Conservation (phyloP, 2,797 vertebrate species). For the Microchirus variegatus region DNA sequence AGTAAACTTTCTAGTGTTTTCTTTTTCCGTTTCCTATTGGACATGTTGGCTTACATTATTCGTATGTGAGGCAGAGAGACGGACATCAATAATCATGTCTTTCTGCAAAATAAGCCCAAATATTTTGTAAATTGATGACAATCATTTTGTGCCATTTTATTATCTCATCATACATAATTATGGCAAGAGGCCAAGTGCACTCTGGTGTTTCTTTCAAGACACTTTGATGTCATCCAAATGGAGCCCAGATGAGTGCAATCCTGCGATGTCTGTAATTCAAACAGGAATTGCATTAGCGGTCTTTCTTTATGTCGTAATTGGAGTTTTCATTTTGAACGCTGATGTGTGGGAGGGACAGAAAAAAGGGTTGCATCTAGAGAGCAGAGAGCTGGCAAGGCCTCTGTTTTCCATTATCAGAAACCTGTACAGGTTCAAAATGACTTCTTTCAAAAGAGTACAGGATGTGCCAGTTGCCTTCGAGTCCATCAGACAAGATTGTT, state of each 20-base stretch:
- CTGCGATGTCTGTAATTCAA: conserved; percentile 23
- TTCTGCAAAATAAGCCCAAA: background rate
- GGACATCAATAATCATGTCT: too few species aligned
- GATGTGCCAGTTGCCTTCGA: background rate
- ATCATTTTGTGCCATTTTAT: background rate
- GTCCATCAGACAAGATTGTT: conserved; percentile 14
- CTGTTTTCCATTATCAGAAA: conserved; percentile 15
- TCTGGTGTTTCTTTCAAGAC: conserved; percentile 23
- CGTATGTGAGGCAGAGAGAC: background rate
- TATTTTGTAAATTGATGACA: background rate
- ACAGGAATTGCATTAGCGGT: conserved; percentile 22
- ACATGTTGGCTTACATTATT: too few species aligned
- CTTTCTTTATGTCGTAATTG: conserved; percentile 31
- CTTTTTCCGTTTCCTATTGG: too few species aligned
- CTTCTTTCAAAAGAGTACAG: background rate
- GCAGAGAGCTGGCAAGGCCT: conserved; percentile 1
- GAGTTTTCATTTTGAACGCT: conserved; percentile 32
- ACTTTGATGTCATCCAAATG: conserved; percentile 11
- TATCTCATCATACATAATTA: conserved; percentile 1
- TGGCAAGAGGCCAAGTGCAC: background rate
- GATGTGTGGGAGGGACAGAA: conserved; percentile 31
- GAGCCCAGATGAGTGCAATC: conserved; percentile 3
- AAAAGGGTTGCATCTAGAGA: background rate
- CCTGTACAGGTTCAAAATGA: conserved; percentile 16
- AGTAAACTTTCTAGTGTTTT: too few species aligned